Conservation (phyloP, 2,888 invertebrate genomes). For the Campoletis raptor region DNA sequence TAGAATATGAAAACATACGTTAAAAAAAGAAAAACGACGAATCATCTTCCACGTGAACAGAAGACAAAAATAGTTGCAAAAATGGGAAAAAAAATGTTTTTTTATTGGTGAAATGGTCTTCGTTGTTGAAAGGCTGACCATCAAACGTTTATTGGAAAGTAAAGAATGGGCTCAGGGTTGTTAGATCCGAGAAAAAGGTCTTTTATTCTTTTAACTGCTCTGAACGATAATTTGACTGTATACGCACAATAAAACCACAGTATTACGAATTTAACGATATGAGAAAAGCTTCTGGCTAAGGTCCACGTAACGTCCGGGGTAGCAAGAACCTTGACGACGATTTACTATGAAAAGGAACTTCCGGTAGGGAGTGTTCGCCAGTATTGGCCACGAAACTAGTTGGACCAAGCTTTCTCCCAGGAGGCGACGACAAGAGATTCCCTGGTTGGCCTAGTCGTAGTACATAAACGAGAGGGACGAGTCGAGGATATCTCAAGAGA, state of each 20-base stretch:
- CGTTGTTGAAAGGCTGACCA: neutral
- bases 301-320: constrained; percentile 40
- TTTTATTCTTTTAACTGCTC: neutral
- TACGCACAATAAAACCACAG: neutral
- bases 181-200: neutral
- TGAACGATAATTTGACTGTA: neutral
- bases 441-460: constrained; percentile 27
- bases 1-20: neutral
- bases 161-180: neutral
- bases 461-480: constrained; percentile 40
- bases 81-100: neutral
- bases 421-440: constrained; percentile 22
- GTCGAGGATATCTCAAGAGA: constrained; percentile 7
- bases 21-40: neutral
- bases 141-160: neutral
- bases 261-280: constrained; percentile 57
- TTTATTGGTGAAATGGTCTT: neutral
- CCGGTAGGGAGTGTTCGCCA: constrained; percentile 1
- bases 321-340: constrained; percentile 17
- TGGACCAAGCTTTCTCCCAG: constrained; percentile 27
- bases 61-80: neutral
- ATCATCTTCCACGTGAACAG: neutral
- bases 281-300: constrained; percentile 57
- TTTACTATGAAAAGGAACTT: constrained; percentile 27
- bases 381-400: constrained; percentile 40